A percentile compares a stretch with the other conserved stretches of the same genome.
These are phyloP conservation scores for Xyrichtys novacula DNA, from an alignment of 2,797 vertebrate genomes.

Conservation along the genomic window DNA sequence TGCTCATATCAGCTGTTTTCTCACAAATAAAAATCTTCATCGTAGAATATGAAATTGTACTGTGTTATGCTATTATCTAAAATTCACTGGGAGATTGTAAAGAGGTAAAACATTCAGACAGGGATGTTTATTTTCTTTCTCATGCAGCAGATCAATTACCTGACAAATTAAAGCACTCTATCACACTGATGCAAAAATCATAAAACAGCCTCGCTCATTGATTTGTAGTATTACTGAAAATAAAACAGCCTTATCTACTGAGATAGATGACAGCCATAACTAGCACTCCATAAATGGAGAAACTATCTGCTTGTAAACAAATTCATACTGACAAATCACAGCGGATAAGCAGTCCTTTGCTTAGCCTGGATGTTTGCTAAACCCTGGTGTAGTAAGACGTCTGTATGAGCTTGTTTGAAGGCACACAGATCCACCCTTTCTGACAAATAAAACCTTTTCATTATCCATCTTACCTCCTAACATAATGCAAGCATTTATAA, in stretches of 20 bases:
- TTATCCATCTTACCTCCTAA: no score
- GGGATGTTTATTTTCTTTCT: slow-evolving; percentile 14
- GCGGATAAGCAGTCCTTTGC: not conserved
- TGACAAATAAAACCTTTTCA: not conserved
- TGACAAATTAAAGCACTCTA: slow-evolving; percentile 43
- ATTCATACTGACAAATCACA: not conserved
- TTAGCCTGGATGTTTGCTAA: not conserved
- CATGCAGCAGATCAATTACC: slow-evolving; percentile 19
- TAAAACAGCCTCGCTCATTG: slow-evolving; percentile 31
- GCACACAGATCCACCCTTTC: not conserved
- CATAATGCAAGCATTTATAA: no score
- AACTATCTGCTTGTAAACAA: not conserved
- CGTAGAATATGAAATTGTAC: not conserved
- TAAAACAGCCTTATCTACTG: not conserved
- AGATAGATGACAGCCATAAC: slow-evolving; percentile 11
- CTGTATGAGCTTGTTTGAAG: not conserved
- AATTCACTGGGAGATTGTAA: slow-evolving; percentile 4
- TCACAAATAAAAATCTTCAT: not conserved
- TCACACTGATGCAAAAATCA: slow-evolving; percentile 33
- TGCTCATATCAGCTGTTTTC: not conserved
- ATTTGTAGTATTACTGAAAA: slow-evolving; percentile 18
- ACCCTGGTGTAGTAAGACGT: not conserved
- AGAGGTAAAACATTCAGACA: slow-evolving; percentile 7
- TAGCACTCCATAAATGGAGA: not conserved
- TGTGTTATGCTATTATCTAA: not conserved